phyloP scores from a whole-genome alignment of 1,140 invertebrate genomes.

The Megalopta genalis region DNA sequence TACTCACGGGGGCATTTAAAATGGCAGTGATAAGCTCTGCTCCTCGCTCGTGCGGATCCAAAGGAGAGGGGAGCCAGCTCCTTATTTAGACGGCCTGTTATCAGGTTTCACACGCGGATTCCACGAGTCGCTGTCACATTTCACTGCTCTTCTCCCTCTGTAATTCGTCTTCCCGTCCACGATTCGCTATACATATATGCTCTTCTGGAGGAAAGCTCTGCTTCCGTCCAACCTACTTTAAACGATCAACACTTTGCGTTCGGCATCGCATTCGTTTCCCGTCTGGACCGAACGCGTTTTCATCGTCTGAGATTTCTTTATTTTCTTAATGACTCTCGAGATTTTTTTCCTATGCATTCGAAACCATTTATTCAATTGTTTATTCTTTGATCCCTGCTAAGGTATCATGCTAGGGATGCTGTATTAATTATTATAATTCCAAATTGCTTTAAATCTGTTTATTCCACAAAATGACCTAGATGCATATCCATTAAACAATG shows the following conservation, averaged over 20 bases:
- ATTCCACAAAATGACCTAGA: not conserved
- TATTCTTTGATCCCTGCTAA: not conserved
- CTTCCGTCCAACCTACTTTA: constrained; percentile 42
- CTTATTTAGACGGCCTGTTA: constrained; percentile 80
- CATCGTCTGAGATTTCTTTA: not conserved
- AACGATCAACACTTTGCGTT: not conserved
- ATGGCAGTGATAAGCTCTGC: constrained; percentile 76
- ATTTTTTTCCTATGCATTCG: no score
- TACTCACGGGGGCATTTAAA: constrained; percentile 75
- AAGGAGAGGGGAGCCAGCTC: constrained; percentile 64
- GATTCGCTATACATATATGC: not conserved
- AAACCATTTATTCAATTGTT: not conserved
- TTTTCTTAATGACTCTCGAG: not conserved
- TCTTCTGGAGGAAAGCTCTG: constrained; percentile 5
- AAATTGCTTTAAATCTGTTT: not conserved
- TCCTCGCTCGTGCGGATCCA: constrained; percentile 40
- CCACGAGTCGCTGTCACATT: constrained; percentile 51
- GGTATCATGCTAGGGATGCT: no score
- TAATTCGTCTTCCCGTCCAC: not conserved
- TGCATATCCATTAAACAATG: not conserved
- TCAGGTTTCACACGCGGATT: constrained; percentile 79
- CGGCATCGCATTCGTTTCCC: not conserved
- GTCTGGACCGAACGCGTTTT: no score
- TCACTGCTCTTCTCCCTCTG: not conserved
- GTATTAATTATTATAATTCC: no score